phyloP scores from a whole-genome alignment of 2,797 vertebrate genomes.

The Manis pentadactyla region DNA sequence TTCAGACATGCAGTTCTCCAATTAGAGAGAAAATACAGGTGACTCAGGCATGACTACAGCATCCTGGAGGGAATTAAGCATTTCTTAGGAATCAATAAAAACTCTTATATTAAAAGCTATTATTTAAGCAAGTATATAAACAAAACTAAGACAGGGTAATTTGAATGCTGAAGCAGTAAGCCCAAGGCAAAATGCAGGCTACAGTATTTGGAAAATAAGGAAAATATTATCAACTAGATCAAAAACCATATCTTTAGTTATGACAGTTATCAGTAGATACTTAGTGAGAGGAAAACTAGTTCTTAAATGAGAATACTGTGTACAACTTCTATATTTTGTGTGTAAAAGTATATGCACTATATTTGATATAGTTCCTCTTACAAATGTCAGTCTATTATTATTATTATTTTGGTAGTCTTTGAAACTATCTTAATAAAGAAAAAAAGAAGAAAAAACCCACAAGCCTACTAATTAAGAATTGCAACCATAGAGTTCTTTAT shows the following conservation, averaged over 20 bases:
- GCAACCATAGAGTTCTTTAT: neutral
- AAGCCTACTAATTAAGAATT: neutral
- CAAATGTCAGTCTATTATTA: neutral
- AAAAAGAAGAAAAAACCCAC: neutral
- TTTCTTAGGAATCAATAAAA: conserved; percentile 25
- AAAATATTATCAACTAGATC: neutral
- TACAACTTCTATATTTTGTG: neutral
- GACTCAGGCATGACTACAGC: neutral
- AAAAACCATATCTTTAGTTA: neutral
- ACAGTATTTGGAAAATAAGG: neutral
- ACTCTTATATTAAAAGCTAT: conserved; percentile 17
- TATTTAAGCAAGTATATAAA: neutral
- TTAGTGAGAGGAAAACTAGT: neutral
- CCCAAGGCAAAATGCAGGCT: neutral
- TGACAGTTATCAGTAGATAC: neutral
- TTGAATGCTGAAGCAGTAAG: neutral
- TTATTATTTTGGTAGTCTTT: neutral
- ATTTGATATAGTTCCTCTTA: neutral
- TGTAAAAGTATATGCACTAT: neutral
- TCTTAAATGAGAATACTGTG: neutral
- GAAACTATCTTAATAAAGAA: neutral
- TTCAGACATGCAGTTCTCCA: neutral
- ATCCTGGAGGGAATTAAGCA: neutral
- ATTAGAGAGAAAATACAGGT: neutral
- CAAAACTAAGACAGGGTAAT: neutral